A percentile compares a stretch with the other conserved stretches of the same genome.
Evolutionary conservation across 2,797 vertebrate species (phyloP).

Genomic region (Tragopan temminckii): DNA sequence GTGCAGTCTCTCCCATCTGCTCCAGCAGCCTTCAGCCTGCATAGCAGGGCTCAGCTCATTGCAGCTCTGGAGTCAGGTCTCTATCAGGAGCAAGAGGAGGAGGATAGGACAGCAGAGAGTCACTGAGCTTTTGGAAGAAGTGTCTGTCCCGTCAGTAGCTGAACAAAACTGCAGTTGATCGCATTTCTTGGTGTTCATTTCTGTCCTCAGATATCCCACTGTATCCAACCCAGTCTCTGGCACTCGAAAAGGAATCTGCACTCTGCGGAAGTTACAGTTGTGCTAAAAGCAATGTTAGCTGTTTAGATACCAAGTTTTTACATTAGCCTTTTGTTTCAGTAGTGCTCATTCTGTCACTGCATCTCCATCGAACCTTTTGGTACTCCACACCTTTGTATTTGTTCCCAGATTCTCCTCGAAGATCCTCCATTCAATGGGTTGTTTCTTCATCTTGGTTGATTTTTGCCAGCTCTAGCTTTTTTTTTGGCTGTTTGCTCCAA

Average conservation of each 20-base stretch:
- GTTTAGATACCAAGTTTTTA: neutral
- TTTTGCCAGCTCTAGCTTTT: neutral
- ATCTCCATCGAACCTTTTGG: neutral
- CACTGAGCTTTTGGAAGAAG: neutral
- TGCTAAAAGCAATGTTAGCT: neutral
- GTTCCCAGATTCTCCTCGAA: neutral
- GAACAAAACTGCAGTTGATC: neutral
- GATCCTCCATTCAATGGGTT: neutral
- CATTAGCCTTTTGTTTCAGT: neutral
- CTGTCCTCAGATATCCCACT: neutral
- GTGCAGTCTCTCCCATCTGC: neutral
- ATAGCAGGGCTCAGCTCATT: neutral
- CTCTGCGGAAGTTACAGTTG: neutral
- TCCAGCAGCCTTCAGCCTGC: neutral
- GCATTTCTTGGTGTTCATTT: neutral
- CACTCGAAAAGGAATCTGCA: neutral
- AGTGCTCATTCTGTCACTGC: neutral
- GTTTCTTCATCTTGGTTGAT: neutral
- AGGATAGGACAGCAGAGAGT: neutral
- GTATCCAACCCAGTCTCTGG: accelerated
- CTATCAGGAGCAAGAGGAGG: neutral
- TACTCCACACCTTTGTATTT: accelerated
- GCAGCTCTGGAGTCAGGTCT: neutral
- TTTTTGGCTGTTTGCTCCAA: neutral
- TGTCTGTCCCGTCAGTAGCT: neutral